Conservation (phyloP, 2,888 invertebrate species). For the Dynastes tityus region DNA sequence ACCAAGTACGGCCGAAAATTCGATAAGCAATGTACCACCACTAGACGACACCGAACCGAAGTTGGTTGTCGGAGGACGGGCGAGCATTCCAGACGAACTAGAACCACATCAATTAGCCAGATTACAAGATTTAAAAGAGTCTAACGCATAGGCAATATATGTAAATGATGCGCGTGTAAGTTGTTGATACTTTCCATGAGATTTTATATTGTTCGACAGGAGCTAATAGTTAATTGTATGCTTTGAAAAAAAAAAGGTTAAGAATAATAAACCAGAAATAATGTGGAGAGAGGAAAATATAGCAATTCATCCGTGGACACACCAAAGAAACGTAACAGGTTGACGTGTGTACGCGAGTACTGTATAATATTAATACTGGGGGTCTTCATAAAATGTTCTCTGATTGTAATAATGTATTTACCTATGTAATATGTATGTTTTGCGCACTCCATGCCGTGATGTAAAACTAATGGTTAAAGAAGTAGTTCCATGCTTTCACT, state of each 20-base stretch:
- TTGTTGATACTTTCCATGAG: slow-evolving; percentile 57
- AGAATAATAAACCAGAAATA: not conserved
- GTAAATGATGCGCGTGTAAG: slow-evolving; percentile 52
- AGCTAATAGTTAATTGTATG: slow-evolving; percentile 60
- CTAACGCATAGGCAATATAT: slow-evolving; percentile 81
- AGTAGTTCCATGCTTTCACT: slow-evolving; percentile 28
- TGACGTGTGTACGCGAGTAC: slow-evolving; percentile 49
- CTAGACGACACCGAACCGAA: slow-evolving; percentile 72
- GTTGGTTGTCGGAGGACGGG: slow-evolving; percentile 83
- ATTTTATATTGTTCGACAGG: slow-evolving; percentile 54
- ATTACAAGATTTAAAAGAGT: slow-evolving; percentile 91
- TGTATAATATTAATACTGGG: slow-evolving; percentile 50
- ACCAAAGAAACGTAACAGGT: slow-evolving; percentile 28
- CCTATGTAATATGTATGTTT: slow-evolving; percentile 28
- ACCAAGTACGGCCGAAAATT: slow-evolving; percentile 77
- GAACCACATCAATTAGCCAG: slow-evolving; percentile 91
- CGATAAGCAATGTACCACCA: slow-evolving; percentile 72
- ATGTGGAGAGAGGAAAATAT: slow-evolving; percentile 1
- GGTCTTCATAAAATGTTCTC: slow-evolving; percentile 10
- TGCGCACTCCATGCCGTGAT: slow-evolving; percentile 25
- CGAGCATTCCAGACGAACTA: slow-evolving; percentile 90
- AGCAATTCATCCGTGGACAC: slow-evolving; percentile 48
- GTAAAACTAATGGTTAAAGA: slow-evolving; percentile 19
- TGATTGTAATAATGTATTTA: not conserved
- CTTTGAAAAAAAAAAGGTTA: slow-evolving; percentile 55